phyloP scores from a whole-genome alignment of 1,140 invertebrate species.

The Bombus superbus region DNA sequence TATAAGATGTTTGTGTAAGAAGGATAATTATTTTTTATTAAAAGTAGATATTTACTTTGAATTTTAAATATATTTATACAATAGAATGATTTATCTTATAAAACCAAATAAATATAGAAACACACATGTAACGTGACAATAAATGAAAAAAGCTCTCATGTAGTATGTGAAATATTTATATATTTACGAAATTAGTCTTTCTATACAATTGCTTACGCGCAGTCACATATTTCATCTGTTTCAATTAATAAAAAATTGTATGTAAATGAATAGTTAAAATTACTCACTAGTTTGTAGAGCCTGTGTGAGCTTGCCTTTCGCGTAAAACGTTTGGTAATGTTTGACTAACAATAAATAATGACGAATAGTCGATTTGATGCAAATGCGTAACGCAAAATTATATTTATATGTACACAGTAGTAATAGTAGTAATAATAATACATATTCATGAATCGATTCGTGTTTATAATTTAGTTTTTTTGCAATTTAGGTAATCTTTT shows the following conservation, averaged over 20 bases:
- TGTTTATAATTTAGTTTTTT: conserved; percentile 71
- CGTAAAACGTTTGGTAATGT: conserved; percentile 61
- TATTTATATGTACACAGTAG: conserved; percentile 69
- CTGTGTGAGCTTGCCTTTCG: conserved; percentile 70
- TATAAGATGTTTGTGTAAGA: not conserved
- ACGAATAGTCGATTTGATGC: conserved; percentile 69
- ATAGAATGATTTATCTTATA: conserved; percentile 9
- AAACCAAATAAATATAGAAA: not conserved
- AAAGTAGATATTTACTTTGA: conserved; percentile 9
- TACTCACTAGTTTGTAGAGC: conserved; percentile 71
- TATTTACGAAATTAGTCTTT: conserved; percentile 83
- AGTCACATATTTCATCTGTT: conserved; percentile 71
- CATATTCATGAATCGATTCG: conserved; percentile 56
- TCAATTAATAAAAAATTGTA: conserved; percentile 66
- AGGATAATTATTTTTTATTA: not conserved
- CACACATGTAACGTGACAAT: conserved; percentile 1
- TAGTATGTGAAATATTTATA: conserved; percentile 82
- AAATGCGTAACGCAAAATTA: conserved; percentile 68
- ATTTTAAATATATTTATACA: conserved; percentile 28
- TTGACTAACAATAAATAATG: conserved; percentile 77
- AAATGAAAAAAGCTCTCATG: conserved; percentile 45
- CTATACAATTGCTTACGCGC: conserved; percentile 79
- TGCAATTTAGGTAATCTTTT: conserved; percentile 69
- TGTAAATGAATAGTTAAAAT: conserved; percentile 72
- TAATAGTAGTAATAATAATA: conserved; percentile 66